Percentiles rank a stretch among this genome's conserved stretches.
Conservation (phyloP, 1,140 invertebrate species). For the Rhagoletis zephyria region DNA sequence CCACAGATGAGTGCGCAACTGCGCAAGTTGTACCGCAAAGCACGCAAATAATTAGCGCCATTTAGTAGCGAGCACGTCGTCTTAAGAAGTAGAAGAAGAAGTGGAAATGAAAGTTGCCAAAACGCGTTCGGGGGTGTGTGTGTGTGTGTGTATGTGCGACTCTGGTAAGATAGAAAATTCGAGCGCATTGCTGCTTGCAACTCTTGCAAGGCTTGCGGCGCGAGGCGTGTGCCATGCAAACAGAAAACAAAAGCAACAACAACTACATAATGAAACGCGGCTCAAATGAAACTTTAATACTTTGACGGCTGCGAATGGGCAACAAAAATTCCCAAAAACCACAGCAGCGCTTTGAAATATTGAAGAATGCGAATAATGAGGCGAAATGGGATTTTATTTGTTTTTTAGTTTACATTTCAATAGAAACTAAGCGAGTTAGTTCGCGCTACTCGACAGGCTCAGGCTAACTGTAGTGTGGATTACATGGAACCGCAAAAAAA, state of each 20-base stretch:
- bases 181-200: background rate
- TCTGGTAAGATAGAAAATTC: background rate
- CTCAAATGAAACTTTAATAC: background rate
- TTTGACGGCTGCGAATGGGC: background rate
- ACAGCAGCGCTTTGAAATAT: background rate
- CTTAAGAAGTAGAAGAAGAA: background rate
- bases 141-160: background rate
- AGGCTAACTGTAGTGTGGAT: too few species aligned
- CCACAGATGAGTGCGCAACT: slow-evolving; percentile 32
- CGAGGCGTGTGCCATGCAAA: background rate
- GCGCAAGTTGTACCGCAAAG: slow-evolving; percentile 22
- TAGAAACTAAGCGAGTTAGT: background rate
- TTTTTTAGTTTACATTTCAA: background rate
- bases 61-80: slow-evolving; percentile 31
- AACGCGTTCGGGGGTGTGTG: background rate
- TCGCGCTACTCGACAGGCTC: background rate
- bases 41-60: slow-evolving; percentile 51
- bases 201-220: background rate
- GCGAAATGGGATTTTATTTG: background rate
- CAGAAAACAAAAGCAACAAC: background rate
- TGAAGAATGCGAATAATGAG: background rate
- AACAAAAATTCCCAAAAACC: background rate
- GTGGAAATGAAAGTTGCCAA: too few species aligned
- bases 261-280: too few species aligned
- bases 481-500: too few species aligned